phyloP scores from a whole-genome alignment of 2,113 vertebrate species.

The Hassar affinis region DNA sequence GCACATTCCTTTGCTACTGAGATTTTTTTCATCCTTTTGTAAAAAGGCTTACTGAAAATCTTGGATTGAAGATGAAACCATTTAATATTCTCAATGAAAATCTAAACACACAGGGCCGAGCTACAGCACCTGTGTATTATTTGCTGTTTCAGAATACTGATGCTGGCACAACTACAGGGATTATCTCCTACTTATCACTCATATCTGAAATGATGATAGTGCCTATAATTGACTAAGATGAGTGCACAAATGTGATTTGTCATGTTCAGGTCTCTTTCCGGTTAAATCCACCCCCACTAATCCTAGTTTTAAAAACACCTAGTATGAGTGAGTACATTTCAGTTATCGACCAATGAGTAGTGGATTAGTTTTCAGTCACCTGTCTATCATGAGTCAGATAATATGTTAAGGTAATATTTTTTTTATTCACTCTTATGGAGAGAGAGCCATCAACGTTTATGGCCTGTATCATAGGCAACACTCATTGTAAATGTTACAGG shows the following conservation, averaged over 20 bases:
- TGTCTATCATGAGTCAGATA: neutral
- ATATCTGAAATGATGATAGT: neutral
- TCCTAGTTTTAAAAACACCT: neutral
- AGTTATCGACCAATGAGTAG: slow-evolving; percentile 34
- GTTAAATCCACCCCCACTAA: neutral
- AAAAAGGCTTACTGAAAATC: neutral
- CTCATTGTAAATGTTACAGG: neutral
- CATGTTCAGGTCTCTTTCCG: slow-evolving; percentile 15
- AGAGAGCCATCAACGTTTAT: neutral
- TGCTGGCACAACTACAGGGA: neutral
- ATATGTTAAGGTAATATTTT: neutral
- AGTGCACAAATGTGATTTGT: neutral
- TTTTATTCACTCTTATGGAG: neutral
- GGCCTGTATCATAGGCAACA: neutral
- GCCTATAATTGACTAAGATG: neutral
- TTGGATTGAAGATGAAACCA: neutral
- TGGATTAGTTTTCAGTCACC: neutral
- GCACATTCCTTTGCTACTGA: neutral
- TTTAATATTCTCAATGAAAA: neutral
- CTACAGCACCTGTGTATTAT: no score
- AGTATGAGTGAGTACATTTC: slow-evolving; percentile 23
- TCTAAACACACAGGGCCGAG: neutral
- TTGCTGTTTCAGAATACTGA: neutral
- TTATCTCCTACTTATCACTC: neutral
- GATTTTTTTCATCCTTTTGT: neutral